Evolutionary conservation across 2,888 invertebrate species (phyloP).

Genomic region (Mongoloraphidia duomilia): DNA sequence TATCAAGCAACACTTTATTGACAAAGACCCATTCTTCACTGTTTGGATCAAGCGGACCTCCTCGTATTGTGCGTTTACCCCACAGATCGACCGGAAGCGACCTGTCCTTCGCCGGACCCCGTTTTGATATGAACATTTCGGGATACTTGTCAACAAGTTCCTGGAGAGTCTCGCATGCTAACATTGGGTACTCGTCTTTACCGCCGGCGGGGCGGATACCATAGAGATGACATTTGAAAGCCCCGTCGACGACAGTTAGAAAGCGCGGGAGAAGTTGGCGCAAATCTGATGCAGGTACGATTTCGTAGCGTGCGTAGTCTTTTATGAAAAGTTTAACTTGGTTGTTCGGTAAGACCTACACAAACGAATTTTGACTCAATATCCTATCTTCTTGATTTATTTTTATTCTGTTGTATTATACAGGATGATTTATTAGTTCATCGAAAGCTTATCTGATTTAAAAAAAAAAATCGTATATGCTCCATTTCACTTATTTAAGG

Average conservation of each 20-base stretch:
- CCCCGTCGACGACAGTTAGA: slow-evolving; percentile 36
- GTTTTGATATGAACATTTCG: slow-evolving; percentile 17
- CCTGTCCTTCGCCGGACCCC: slow-evolving; percentile 14
- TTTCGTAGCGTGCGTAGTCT: slow-evolving; percentile 46
- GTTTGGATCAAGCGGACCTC: slow-evolving; percentile 52
- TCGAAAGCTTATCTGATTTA: too few species aligned
- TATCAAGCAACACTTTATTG: slow-evolving; percentile 47
- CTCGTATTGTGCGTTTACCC: slow-evolving; percentile 41
- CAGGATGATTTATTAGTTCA: too few species aligned
- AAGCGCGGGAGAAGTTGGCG: slow-evolving; percentile 38
- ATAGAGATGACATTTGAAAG: slow-evolving; percentile 51
- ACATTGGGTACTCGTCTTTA: slow-evolving; percentile 39
- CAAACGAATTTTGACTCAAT: too few species aligned
- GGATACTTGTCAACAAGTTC: slow-evolving; percentile 37
- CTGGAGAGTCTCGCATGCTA: slow-evolving; percentile 44
- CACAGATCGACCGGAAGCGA: slow-evolving; percentile 45
- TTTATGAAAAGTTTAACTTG: slow-evolving; percentile 42
- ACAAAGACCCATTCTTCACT: slow-evolving; percentile 47
- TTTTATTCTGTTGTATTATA: too few species aligned
- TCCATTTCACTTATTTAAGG: too few species aligned
- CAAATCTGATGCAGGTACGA: slow-evolving; percentile 31
- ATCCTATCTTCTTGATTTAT: too few species aligned
- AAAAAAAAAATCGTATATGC: too few species aligned
- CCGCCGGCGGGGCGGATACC: slow-evolving; percentile 56
- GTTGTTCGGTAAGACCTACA: slow-evolving; percentile 17